A percentile compares a stretch with the other conserved stretches of the same genome.
These are phyloP conservation scores for Shinisaurus crocodilurus DNA, from an alignment of 2,113 vertebrate genomes.

Conservation along the genomic window DNA sequence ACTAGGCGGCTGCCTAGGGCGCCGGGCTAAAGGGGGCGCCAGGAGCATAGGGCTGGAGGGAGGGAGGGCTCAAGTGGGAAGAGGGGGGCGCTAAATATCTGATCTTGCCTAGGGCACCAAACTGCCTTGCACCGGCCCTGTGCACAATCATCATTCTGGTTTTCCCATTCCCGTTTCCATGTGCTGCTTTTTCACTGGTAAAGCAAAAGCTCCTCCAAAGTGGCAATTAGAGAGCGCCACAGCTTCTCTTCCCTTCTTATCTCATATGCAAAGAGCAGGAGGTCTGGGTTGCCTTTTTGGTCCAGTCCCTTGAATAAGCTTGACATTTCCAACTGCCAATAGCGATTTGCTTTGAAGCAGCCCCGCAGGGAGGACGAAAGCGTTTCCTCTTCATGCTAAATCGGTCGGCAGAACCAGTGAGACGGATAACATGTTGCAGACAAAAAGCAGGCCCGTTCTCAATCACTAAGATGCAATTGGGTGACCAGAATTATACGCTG, in stretches of 20 bases:
- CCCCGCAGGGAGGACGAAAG: neutral
- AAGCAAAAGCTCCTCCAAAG: neutral
- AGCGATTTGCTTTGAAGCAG: conserved; percentile 45
- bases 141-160: too few species aligned
- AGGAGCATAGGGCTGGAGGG: too few species aligned
- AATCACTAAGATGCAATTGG: conserved; percentile 43
- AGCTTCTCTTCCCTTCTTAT: neutral
- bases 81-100: too few species aligned
- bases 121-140: too few species aligned
- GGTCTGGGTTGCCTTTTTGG: conserved; percentile 37
- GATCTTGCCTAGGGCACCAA: too few species aligned
- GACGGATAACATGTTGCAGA: conserved; percentile 24
- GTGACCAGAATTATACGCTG: conserved; percentile 14
- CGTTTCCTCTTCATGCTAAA: conserved; percentile 43
- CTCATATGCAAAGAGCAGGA: conserved; percentile 4
- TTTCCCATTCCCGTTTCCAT: too few species aligned
- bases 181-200: neutral
- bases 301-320: conserved; percentile 48
- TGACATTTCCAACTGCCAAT: conserved; percentile 69
- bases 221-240: too few species aligned
- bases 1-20: too few species aligned
- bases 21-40: too few species aligned
- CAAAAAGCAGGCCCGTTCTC: conserved; percentile 32
- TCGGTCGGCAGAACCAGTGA: conserved; percentile 45
- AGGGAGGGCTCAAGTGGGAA: too few species aligned